Evolutionary conservation across 2,113 vertebrate genomes (phyloP).

Genomic region (Leptosomus discolor): DNA sequence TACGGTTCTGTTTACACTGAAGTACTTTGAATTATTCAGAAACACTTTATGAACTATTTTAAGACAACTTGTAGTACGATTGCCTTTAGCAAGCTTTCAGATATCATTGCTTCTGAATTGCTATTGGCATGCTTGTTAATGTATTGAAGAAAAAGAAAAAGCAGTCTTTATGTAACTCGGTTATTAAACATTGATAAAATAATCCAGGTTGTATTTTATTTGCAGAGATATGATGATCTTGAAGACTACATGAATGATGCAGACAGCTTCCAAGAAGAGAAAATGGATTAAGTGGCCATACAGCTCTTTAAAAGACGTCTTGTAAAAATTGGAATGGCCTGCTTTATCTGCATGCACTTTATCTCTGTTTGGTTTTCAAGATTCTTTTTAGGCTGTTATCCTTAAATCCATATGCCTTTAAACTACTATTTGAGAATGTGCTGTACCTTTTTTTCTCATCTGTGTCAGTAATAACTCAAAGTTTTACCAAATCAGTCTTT

Average conservation of each 20-base stretch:
- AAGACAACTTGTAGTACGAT: background rate
- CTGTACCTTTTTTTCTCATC: background rate
- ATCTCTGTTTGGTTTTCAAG: background rate
- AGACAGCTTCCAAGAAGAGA: conserved; percentile 84
- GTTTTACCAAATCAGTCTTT: background rate
- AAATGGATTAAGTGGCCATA: conserved; percentile 68
- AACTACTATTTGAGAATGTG: background rate
- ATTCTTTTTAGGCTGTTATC: background rate
- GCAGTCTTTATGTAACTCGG: background rate
- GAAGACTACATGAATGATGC: conserved; percentile 74
- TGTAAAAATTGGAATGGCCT: conserved; percentile 20
- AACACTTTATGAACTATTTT: background rate
- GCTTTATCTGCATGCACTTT: background rate
- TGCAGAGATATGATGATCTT: conserved; percentile 77
- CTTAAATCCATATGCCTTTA: background rate
- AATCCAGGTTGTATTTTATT: conserved; percentile 32
- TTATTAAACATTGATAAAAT: background rate
- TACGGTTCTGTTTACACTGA: background rate
- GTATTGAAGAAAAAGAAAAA: background rate
- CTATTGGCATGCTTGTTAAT: background rate
- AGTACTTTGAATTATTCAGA: background rate
- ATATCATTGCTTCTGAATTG: background rate
- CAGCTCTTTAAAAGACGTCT: conserved; percentile 21
- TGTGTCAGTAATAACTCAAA: background rate
- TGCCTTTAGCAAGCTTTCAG: background rate